phyloP scores from a whole-genome alignment of 2,113 vertebrate species.

The Sprattus sprattus region DNA sequence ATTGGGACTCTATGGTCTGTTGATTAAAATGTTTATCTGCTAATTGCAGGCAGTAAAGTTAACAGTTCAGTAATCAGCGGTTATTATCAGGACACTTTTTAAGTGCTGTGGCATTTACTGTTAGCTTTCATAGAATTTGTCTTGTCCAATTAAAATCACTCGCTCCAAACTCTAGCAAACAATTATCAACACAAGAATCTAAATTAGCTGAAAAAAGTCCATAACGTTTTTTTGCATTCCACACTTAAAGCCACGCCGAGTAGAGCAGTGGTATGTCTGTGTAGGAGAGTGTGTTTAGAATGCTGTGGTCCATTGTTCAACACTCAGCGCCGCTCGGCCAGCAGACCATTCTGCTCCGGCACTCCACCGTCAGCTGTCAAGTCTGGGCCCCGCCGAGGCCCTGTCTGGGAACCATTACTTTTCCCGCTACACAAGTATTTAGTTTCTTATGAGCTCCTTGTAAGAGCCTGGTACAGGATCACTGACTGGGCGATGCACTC shows the following conservation, averaged over 20 bases:
- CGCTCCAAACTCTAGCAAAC: neutral
- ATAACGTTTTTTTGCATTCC: neutral
- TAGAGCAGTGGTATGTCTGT: neutral
- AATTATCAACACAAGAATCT: neutral
- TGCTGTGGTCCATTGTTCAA: constrained; percentile 34
- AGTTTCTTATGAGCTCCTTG: constrained; percentile 34
- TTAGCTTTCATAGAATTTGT: neutral
- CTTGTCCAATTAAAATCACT: neutral
- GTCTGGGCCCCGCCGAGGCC: constrained; percentile 6
- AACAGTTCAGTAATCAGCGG: neutral
- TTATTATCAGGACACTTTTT: neutral
- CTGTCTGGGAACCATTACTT: constrained; percentile 35
- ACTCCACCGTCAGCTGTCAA: constrained; percentile 29
- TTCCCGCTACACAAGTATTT: constrained; percentile 31
- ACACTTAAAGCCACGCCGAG: neutral
- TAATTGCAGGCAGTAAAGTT: neutral
- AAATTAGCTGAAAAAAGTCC: neutral
- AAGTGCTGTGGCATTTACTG: neutral
- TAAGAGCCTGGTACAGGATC: constrained; percentile 27
- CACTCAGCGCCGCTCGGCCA: neutral
- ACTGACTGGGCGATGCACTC: constrained; percentile 14
- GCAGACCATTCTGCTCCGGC: no score
- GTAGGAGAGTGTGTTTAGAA: neutral
- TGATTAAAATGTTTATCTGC: neutral
- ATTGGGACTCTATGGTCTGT: neutral